Percentiles rank a stretch among this genome's conserved stretches.
phyloP scores from a whole-genome alignment of 2,797 vertebrate species.

The Pseudopleuronectes americanus region DNA sequence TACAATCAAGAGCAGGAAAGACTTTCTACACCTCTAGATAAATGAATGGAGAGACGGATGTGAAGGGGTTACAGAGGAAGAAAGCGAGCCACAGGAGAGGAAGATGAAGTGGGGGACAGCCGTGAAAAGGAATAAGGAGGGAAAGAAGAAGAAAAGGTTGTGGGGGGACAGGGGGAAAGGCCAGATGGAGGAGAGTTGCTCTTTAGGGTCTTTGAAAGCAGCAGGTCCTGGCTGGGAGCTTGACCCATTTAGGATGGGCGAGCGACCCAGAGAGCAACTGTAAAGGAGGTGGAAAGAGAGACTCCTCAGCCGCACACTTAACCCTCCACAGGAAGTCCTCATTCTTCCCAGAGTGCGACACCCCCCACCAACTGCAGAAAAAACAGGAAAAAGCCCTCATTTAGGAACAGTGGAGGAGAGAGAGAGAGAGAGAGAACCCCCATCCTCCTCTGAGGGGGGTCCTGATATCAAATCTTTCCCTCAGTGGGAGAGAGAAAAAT shows the following conservation, averaged over 20 bases:
- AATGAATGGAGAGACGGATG: neutral
- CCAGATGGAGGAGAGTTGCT: slow-evolving; percentile 72
- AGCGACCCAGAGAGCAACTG: slow-evolving; percentile 56
- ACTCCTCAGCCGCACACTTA: slow-evolving; percentile 34
- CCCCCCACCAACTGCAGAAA: slow-evolving; percentile 83
- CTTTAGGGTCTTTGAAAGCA: slow-evolving; percentile 85
- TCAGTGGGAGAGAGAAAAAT: slow-evolving; percentile 67
- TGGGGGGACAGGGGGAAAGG: slow-evolving; percentile 72
- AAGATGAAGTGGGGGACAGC: slow-evolving; percentile 2
- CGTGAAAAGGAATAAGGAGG: slow-evolving; percentile 23
- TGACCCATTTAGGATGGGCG: slow-evolving; percentile 84
- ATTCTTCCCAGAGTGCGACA: slow-evolving; percentile 66
- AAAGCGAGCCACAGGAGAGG: neutral
- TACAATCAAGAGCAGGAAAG: neutral
- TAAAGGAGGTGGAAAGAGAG: slow-evolving; percentile 21
- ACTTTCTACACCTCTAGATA: neutral
- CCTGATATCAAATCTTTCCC: slow-evolving; percentile 78
- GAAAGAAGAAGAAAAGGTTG: slow-evolving; percentile 62
- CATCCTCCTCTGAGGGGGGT: slow-evolving; percentile 54
- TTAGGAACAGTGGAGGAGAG: slow-evolving; percentile 52
- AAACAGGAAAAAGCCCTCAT: slow-evolving; percentile 58
- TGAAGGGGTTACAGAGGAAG: neutral
- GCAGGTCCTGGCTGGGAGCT: slow-evolving; percentile 76
- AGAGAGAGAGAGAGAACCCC: slow-evolving; percentile 33
- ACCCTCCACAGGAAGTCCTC: slow-evolving; percentile 77